Base-by-base conservation (phyloP, 37 sponge, comb jelly and placozoan species). In the Oopsacas minuta region DNA sequence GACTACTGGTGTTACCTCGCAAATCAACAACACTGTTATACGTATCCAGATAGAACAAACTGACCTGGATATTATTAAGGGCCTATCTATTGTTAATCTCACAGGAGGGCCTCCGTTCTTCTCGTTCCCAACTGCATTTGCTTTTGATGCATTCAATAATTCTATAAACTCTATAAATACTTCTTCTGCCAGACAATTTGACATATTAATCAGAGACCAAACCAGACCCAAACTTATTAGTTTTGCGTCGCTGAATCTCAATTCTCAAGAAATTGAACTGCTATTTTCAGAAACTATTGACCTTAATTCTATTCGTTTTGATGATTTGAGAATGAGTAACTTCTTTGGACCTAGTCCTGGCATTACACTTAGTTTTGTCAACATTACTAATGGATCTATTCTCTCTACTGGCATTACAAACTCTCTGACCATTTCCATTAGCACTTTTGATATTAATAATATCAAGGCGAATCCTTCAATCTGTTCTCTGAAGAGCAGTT, bases 11-110 rank as follows among this genome's bases (percentile, higher is more conserved):
- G 87, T 85, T 0, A 85, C 87, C 46, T 36, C 84, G 23, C 91
- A 91, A 0, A 86, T 89, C 20, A 69, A 86, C 17, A 35, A 89
- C 36, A 91, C 90, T n/a, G 36, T 91, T 8, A 37, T 36, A 38
- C 49, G 90, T 12, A 42, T 81, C 15, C 37, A 81, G 35, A 23
- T 38, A 25, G 88, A 89, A 38, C 87, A 90, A 20, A 90, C 83
- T 52, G 61, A 53, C 1, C 23, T 94, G 35, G 90, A 94, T 81
- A 84, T 83, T 23, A 42, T 53, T 25, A 85, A 85, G 3, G 35
- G 84, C 28, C 85, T 94, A 17, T 86, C 85, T 35, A 88, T 81
- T 12, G 75, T 61, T 7, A 61, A 61, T n/a, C 3, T n/a, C 1
- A 61, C 75, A 25, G 22, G 22, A 20, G 20, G 7, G 28, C 75